phyloP scores from a whole-genome alignment of 2,113 vertebrate species.

The Mustela nigripes region DNA sequence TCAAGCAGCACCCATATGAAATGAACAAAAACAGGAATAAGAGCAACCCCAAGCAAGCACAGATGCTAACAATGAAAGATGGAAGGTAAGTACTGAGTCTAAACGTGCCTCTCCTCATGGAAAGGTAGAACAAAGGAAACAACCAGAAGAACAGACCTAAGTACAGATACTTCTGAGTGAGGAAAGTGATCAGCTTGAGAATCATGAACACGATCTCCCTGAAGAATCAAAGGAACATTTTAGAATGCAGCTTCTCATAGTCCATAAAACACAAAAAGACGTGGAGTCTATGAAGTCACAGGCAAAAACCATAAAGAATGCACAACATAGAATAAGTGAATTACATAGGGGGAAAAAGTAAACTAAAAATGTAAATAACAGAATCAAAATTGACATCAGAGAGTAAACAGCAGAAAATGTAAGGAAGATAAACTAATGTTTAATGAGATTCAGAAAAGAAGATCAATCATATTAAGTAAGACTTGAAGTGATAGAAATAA shows the following conservation, averaged over 20 bases:
- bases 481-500: background rate
- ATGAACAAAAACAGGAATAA: background rate
- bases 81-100: background rate
- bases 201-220: background rate
- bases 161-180: constrained; percentile 19
- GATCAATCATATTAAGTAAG: background rate
- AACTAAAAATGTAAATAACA: constrained; percentile 8
- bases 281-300: background rate
- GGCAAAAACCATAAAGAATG: background rate
- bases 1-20: background rate
- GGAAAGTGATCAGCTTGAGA: background rate
- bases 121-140: background rate
- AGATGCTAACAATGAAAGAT: background rate
- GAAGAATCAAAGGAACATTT: background rate
- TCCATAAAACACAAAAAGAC: constrained; percentile 11
- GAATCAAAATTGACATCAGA: constrained; percentile 20
- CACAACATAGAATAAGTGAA: background rate
- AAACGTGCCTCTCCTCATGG: background rate
- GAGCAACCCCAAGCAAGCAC: background rate
- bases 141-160: background rate
- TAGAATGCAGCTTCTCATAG: background rate
- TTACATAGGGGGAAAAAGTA: background rate
- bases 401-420: constrained; percentile 40
- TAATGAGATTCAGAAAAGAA: constrained; percentile 15
- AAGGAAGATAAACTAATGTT: background rate